phyloP scores from a whole-genome alignment of 2,797 vertebrate species.

The Pangasius sanitwongsei region DNA sequence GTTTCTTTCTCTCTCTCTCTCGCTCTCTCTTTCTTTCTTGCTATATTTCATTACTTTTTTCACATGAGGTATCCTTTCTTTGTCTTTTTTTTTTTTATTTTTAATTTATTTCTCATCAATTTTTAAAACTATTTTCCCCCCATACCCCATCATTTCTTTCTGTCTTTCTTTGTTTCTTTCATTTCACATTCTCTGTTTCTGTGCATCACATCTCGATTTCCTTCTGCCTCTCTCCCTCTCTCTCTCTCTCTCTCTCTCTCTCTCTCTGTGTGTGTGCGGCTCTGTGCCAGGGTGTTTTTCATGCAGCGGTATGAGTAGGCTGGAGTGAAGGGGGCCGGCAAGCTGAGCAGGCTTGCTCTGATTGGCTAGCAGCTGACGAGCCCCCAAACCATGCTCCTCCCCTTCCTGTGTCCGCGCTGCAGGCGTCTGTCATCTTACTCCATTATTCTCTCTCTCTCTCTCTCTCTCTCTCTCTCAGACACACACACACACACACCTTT shows the following conservation, averaged over 20 bases:
- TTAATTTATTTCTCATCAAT: not conserved
- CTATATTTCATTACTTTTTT: not conserved
- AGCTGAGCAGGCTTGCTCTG: conserved; percentile 59
- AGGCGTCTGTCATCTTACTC: conserved; percentile 54
- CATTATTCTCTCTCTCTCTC: not conserved
- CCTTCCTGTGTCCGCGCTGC: conserved; percentile 64
- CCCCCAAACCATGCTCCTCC: conserved; percentile 66
- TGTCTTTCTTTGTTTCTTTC: not conserved
- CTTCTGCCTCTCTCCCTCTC: not conserved
- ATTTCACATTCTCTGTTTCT: not conserved
- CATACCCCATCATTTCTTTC: not conserved
- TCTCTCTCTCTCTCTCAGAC: not conserved
- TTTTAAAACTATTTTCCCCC: not conserved
- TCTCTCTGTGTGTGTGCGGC: not conserved
- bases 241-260: not conserved
- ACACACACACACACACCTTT: not conserved
- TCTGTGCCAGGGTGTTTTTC: conserved; percentile 22
- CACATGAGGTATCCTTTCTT: too few relatives aligned
- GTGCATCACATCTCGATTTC: too few relatives aligned
- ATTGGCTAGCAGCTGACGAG: conserved; percentile 71
- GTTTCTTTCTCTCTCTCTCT: not conserved
- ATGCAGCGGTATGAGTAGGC: not conserved
- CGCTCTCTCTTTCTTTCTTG: not conserved
- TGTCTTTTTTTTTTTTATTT: too few relatives aligned
- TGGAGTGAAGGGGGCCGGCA: conserved; percentile 3